phyloP scores from a whole-genome alignment of 2,888 invertebrate species.

The Tipula confusa region DNA sequence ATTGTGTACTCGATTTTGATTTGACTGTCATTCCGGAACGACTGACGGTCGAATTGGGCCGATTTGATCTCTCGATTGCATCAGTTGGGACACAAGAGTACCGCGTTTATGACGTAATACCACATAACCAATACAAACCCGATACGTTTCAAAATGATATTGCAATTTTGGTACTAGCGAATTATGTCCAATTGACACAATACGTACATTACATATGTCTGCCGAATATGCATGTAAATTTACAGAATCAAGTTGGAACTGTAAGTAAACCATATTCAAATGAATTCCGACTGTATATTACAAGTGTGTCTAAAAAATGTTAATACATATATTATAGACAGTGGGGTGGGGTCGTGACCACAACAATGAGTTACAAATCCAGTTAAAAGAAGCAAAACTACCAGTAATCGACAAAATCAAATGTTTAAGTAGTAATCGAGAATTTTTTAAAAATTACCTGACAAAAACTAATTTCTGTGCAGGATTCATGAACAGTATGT shows the following conservation, averaged over 20 bases:
- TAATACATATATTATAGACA: neutral
- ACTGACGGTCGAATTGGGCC: conserved; percentile 45
- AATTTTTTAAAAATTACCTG: conserved; percentile 35
- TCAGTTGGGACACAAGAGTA: conserved; percentile 44
- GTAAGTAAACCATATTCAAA: neutral
- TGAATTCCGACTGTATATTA: no score
- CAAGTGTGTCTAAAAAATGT: no score
- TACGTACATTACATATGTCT: conserved; percentile 47
- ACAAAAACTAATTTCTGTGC: conserved; percentile 36
- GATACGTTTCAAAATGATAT: conserved; percentile 42
- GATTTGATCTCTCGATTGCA: conserved; percentile 45
- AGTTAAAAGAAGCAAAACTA: conserved; percentile 41
- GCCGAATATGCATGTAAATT: conserved; percentile 31
- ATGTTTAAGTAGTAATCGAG: conserved; percentile 40
- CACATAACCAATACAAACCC: conserved; percentile 33
- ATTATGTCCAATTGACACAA: conserved; percentile 42
- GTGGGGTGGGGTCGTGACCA: conserved; percentile 49
- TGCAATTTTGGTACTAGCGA: conserved; percentile 44
- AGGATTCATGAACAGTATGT: conserved; percentile 35
- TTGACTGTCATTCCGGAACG: conserved; percentile 41
- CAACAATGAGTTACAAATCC: conserved; percentile 29
- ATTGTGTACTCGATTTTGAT: conserved; percentile 42
- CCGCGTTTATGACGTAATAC: conserved; percentile 34
- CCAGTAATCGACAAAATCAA: conserved; percentile 43
- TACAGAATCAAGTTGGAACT: neutral